Percentiles rank a stretch among this genome's conserved stretches.
Evolutionary conservation across 2,113 vertebrate species (phyloP).

Genomic region (Acinonyx jubatus): DNA sequence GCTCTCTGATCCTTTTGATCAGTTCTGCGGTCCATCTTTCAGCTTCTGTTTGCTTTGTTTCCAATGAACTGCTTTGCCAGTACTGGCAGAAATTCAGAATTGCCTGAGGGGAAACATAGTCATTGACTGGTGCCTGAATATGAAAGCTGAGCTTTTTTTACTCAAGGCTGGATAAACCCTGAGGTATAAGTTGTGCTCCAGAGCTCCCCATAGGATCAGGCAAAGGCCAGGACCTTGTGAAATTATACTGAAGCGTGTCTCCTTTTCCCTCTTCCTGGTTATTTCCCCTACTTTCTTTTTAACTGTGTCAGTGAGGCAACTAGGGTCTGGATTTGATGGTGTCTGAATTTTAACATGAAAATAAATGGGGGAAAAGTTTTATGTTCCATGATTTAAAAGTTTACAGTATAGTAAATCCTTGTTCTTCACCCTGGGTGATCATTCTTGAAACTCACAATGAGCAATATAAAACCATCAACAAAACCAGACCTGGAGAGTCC

Average conservation of each 20-base stretch:
- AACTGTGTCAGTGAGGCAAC: neutral
- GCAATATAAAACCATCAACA: neutral
- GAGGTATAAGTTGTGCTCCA: neutral
- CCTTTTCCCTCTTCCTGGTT: neutral
- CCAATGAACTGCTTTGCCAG: neutral
- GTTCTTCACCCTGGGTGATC: neutral
- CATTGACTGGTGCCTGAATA: neutral
- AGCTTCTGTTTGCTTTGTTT: neutral
- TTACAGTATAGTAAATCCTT: neutral
- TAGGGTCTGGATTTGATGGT: neutral
- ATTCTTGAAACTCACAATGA: neutral
- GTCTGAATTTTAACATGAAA: conserved; percentile 18
- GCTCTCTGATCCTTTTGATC: neutral
- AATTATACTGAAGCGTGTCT: neutral
- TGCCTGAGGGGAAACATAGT: neutral
- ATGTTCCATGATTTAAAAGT: neutral
- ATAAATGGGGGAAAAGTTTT: neutral
- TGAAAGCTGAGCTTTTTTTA: neutral
- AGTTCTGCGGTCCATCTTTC: neutral
- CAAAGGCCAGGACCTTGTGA: neutral
- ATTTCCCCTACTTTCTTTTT: neutral
- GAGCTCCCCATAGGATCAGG: neutral
- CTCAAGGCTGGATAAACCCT: neutral
- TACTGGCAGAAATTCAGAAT: neutral
- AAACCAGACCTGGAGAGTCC: neutral